Evolutionary conservation across 2,113 vertebrate genomes (phyloP), one percentile per base, ranked within the genome.

Genomic region (Hippoglossus stenolepis): DNA sequence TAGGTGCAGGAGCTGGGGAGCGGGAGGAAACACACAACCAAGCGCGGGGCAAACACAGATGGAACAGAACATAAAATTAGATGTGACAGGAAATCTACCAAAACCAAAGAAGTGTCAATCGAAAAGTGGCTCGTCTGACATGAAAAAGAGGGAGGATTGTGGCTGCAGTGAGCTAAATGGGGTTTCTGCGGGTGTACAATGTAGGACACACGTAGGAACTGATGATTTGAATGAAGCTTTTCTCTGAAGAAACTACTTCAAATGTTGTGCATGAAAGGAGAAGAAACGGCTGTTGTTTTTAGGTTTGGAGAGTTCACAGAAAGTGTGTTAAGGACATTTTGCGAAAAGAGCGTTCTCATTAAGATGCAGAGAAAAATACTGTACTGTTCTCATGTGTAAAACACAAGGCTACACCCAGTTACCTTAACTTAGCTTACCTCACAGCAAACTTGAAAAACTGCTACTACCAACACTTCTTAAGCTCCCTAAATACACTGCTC

Each of bases 81-180:
- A 78, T 77, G 66, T 84, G 80, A 84, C 73, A 78, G 73, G 78
- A 70, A 67, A 43, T 67, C 45, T 26, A 65, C 35, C 13, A 26
- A 67, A 84, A 78, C 35, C 17, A 65, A 65, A 68, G 47, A 68
- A 58, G 54, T 64, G 79, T 77, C 3, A 5, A 20, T 66, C 59
- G 70, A 51, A 76, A 24, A 80, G 67, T 14, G 10, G 0, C 18
- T 6, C 18, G 38, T 76, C 65, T 77, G 80, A 43, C 45, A 62
- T 59, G 20, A 60, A 83, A 67, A 83, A 67, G 71, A 45, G 53
- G 40, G 28, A 73, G 31, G 3, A 67, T 4, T 45, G 54, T 63
- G 24, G 49, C 28, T 6, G 26, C 18, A 1, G 5, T 57, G 40
- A 70, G 47, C 26, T 66, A 75, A 28, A 85, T 40, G n/a, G 24